These are phyloP conservation scores for Hippocampus zosterae DNA, from an alignment of 2,113 vertebrate genomes.

Conservation along the genomic window DNA sequence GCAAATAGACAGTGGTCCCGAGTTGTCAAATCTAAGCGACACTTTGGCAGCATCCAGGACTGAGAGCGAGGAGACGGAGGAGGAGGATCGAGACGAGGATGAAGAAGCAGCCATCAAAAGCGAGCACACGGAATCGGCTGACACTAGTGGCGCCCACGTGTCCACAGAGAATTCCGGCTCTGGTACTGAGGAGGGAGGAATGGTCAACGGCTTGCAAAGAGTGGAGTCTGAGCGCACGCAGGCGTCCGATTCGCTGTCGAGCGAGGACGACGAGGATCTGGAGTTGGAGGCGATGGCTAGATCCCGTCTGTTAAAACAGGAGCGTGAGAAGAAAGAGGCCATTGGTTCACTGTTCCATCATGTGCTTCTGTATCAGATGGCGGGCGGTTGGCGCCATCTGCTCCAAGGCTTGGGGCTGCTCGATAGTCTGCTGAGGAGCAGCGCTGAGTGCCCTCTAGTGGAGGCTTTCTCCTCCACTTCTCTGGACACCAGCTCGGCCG, in stretches of 20 bases:
- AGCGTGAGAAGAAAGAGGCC: slow-evolving; percentile 79
- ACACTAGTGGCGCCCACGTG: slow-evolving; percentile 76
- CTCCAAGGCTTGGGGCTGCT: slow-evolving; percentile 86
- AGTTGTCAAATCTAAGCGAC: slow-evolving; percentile 42
- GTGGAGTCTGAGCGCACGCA: slow-evolving; percentile 87
- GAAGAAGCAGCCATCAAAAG: slow-evolving; percentile 70
- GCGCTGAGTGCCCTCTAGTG: slow-evolving; percentile 81
- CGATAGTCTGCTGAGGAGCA: slow-evolving; percentile 86
- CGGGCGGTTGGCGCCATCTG: slow-evolving; percentile 82
- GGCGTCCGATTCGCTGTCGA: slow-evolving; percentile 89
- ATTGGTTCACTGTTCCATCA: slow-evolving; percentile 86
- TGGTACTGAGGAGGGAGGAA: slow-evolving; percentile 63
- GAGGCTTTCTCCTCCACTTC: slow-evolving; percentile 82
- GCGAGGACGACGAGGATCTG: slow-evolving; percentile 90
- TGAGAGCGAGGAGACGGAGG: slow-evolving; percentile 64
- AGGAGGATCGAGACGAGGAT: slow-evolving; percentile 37
- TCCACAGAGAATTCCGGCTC: slow-evolving; percentile 87
- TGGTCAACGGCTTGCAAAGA: slow-evolving; percentile 63
- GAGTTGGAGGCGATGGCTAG: slow-evolving; percentile 83
- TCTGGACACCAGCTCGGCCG: slow-evolving; percentile 87
- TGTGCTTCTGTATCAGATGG: slow-evolving; percentile 82
- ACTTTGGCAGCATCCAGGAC: slow-evolving; percentile 48
- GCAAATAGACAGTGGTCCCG: slow-evolving; percentile 81
- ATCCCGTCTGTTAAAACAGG: slow-evolving; percentile 77
- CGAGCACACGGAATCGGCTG: slow-evolving; percentile 89